Percentiles rank a stretch among this genome's conserved stretches.
Evolutionary conservation across 2,113 vertebrate species (phyloP).

Genomic region (Larimichthys crocea): DNA sequence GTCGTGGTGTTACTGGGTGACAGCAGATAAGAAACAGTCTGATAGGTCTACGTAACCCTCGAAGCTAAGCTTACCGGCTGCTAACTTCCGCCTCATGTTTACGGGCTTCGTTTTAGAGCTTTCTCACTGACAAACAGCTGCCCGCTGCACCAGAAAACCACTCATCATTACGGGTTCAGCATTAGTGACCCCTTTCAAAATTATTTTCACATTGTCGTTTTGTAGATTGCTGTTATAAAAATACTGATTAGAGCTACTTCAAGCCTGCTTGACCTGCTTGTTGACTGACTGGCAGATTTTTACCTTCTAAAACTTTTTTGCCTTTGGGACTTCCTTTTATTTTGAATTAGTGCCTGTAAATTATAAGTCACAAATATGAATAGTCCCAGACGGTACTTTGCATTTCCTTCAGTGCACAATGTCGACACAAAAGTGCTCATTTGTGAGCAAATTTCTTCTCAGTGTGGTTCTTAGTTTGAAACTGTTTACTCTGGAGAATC

Average conservation of each 20-base stretch:
- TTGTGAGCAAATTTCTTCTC: slow-evolving; percentile 68
- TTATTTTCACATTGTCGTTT: neutral
- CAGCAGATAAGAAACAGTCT: neutral
- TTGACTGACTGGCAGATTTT: neutral
- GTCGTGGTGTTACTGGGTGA: neutral
- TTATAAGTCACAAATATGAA: neutral
- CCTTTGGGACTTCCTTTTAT: neutral
- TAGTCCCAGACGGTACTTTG: neutral
- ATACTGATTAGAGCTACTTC: neutral
- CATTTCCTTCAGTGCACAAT: slow-evolving; percentile 37
- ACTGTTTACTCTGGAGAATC: slow-evolving; percentile 73
- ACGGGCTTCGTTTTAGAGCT: no score
- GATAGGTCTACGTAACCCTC: no score
- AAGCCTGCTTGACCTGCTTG: neutral
- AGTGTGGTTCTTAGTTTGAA: slow-evolving; percentile 73
- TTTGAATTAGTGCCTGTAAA: neutral
- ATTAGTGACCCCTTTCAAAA: neutral
- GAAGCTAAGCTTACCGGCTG: no score
- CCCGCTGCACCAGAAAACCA: no score
- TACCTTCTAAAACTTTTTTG: neutral
- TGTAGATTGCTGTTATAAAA: neutral
- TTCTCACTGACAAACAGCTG: no score
- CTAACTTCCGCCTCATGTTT: no score
- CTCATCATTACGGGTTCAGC: no score
- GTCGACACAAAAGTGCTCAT: slow-evolving; percentile 53